Evolutionary conservation across 2,888 invertebrate species (phyloP), one percentile per base, ranked within the genome.

Genomic region (Philaethria dido): DNA sequence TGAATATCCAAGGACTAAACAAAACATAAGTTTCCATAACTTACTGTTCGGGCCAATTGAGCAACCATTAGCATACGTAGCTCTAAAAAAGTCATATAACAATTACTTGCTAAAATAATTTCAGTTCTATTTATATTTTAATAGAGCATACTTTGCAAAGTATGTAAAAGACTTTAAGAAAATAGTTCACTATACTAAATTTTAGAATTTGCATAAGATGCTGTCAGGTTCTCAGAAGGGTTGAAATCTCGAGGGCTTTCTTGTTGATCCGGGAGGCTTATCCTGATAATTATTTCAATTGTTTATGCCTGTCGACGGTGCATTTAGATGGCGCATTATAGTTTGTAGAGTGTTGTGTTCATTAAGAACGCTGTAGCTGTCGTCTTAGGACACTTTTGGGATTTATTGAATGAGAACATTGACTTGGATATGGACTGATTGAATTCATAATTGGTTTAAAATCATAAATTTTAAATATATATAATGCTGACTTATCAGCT

Each of bases 211-310:
- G 88, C 91, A 92, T 92, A 92, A 91, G 92, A 88, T 83, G 86
- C 85, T 90, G 92, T 88, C 91, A 88, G 76, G 78, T 81, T 79
- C 84, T 85, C 80, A 81, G 89, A 92, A 91, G 92, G 92, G 92
- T 91, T 90, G 83, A 84, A 87, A 87, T 87, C 91, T 89, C 89
- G 80, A 87, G 92, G 91, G 90, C 86, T 87, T 87, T 85, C 78
- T 75, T 33, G 81, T 77, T 88, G 88, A 91, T 91, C 91, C 89
- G 77, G 82, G 80, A 78, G 84, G 88, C 87, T 92, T 92, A 92
- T 89, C 89, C 90, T 86, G 91, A 92, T 92, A 92, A 92, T 92
- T 92, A 92, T 92, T 92, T 92, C 91, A 91, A 92, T 91, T 92
- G 92, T 92, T 92, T 91, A 90, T 91, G 90, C 90, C 86, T 89